phyloP scores from a whole-genome alignment of 2,888 invertebrate species.

The Choristoneura rosaceana region DNA sequence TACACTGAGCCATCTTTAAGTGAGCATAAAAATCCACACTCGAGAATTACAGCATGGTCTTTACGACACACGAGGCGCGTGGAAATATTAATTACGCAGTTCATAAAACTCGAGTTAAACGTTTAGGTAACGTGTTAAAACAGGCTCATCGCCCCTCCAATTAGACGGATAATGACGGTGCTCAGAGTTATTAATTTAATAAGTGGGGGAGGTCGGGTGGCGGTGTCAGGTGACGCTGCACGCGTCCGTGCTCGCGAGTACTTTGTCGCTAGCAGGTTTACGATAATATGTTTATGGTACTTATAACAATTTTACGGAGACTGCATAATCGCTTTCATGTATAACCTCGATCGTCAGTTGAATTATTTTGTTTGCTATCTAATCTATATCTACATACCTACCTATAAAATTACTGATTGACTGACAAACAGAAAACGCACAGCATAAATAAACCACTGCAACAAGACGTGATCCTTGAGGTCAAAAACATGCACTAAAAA shows the following conservation, averaged over 20 bases:
- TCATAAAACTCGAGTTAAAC: slow-evolving; percentile 80
- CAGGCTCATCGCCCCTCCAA: slow-evolving; percentile 81
- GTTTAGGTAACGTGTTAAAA: slow-evolving; percentile 80
- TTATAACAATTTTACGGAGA: background rate
- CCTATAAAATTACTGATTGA: no score
- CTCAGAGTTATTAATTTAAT: slow-evolving; percentile 85
- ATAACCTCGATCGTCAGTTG: no score
- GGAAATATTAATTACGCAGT: slow-evolving; percentile 77
- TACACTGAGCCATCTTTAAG: slow-evolving; percentile 36
- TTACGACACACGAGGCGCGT: slow-evolving; percentile 45
- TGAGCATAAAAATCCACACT: slow-evolving; percentile 36
- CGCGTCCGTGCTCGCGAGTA: slow-evolving; percentile 45
- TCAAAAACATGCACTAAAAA: no score
- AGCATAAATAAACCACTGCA: no score
- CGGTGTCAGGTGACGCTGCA: slow-evolving; percentile 62
- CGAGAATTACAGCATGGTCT: slow-evolving; percentile 22
- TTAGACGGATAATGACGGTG: slow-evolving; percentile 81
- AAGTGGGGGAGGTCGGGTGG: slow-evolving; percentile 74
- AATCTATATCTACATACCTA: no score
- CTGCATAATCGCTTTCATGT: no score
- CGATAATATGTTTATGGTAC: slow-evolving; percentile 36
- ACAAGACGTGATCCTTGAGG: no score
- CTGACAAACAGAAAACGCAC: no score
- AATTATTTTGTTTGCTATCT: no score
- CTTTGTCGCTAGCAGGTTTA: slow-evolving; percentile 44